Base-by-base conservation (phyloP, 2,888 invertebrate genomes). In the Lasius platythorax region DNA sequence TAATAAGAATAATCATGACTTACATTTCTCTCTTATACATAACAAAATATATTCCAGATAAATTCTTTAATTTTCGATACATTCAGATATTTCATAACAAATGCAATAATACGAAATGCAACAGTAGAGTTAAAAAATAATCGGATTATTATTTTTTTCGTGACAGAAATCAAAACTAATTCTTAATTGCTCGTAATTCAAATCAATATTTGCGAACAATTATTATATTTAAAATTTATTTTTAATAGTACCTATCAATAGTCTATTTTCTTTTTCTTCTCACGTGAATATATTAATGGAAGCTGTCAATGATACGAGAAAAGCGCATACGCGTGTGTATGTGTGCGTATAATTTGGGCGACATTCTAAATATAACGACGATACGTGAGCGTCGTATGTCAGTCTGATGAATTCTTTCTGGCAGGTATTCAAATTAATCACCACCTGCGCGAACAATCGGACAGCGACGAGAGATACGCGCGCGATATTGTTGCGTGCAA, bases 401-500 rank as follows among this genome's bases (percentile, higher is more conserved):
- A 5, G 15, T 23, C 28, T 12, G 30, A 53, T 43, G 68, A 40
- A 79, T 79, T 72, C 61, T 72, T 79, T 79, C 46, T 79, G 73
- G 73, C 79, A 61, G 18, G 33, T 61, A 18, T 73, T 28, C 43
- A 43, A 43, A 30, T 12, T n/a, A 33, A 70, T 70, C 50, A n/a
- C 30, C 73, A 79, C 61, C 79, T 79, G 58, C 61, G 72, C 33
- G 56, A 43, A 58, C 30, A 56, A 78, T 78, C 30, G 56, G 8
- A 11, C 8, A 15, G n/a, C 50, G 68, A 30, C 28, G 56, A 33
- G 30, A 28, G 56, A 70, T 37, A 37, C 30, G 2, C 37, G 2
- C 37, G 37, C 37, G 37, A 37, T 50, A 33, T 70, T 50, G 33
- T 53, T 18, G 1, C 70, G n/a, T 30, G 40, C 56, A 33, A 12